Evolutionary conservation across 2,888 invertebrate genomes (phyloP), one percentile per base, ranked within the genome.

Genomic region (Entomobrya multifasciata): DNA sequence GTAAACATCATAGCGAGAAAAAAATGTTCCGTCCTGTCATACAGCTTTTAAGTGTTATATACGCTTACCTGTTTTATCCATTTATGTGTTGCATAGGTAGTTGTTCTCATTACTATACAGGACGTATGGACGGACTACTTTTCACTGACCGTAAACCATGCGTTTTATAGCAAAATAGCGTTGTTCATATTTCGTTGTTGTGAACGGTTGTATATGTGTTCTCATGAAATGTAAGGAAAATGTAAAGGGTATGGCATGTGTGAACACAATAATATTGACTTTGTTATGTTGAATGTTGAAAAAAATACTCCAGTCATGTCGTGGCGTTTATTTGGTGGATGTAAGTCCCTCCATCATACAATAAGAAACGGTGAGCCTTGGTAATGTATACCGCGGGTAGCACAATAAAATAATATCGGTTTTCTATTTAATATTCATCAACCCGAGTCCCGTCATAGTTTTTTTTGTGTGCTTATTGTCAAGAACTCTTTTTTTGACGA

Each of bases 401-500:
- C 44, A 1, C 20, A 22, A 77, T 57, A 55, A 62, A 82, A 82
- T 72, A 74, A 74, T 74, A 62, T 83, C 83, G 76, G 76, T 62
- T 65, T 83, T 65, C 67, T 83, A 30, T 65, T 83, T 83, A 83
- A 83, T 76, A 84, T 84, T 84, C 78, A 84, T 70, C 84, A 84
- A 70, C 41, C 52, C 84, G n/a, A 22, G 5, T 6, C 8, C 57
- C 44, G 74, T 30, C 47, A 47, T 22, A 76, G 17, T 36, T 81
- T 20, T 57, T 77, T 77, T 30, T 76, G 65, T 20, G 65, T 47
- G 25, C 44, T 55, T 65, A 65, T 55, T 65, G 49, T 52, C 49
- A 27, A 72, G n/a, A 81, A 25, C 47, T 20, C 27, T 15, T 36
- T 22, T 15, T 36, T 22, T 41, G 6, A 22, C 13, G 17, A 8